These are phyloP conservation scores for Epistrophella euchroma DNA, from an alignment of 2,888 invertebrate genomes.

Conservation along the genomic window DNA sequence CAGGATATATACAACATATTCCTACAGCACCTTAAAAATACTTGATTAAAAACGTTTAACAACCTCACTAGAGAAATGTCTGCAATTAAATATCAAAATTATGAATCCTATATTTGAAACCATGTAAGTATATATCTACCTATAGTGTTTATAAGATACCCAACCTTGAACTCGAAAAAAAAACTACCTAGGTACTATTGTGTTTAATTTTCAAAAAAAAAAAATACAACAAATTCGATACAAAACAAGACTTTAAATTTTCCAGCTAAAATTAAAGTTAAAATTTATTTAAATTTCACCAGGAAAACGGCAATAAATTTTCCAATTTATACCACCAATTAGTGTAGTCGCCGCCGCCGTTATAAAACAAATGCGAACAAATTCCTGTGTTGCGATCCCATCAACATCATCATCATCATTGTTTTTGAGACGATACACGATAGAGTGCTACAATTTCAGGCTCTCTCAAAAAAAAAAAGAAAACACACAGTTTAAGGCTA, in stretches of 20 bases:
- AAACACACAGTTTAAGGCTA: not conserved
- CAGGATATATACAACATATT: too few relatives aligned
- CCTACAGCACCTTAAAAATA: too few relatives aligned
- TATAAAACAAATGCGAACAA: conserved; percentile 20
- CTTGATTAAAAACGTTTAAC: too few relatives aligned
- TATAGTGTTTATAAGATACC: too few relatives aligned
- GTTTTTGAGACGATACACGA: conserved; percentile 1
- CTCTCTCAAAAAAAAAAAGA: not conserved
- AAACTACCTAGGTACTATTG: not conserved
- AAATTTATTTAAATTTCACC: conserved; percentile 9
- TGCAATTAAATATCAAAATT: too few relatives aligned
- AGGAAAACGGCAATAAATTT: not conserved
- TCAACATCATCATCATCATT: conserved; percentile 1
- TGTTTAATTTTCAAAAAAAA: not conserved
- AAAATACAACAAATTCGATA: not conserved
- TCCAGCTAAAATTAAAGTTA: not conserved
- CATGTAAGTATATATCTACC: too few relatives aligned
- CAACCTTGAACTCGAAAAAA: conserved; percentile 13
- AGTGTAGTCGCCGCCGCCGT: not conserved
- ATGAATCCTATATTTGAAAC: too few relatives aligned
- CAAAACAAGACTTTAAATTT: conserved; percentile 21
- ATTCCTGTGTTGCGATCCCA: not conserved
- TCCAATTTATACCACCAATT: conserved; percentile 13
- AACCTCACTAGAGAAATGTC: too few relatives aligned
- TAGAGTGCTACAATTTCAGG: not conserved